Base-by-base conservation (phyloP, 2,797 vertebrate species). In the Molossus molossus region DNA sequence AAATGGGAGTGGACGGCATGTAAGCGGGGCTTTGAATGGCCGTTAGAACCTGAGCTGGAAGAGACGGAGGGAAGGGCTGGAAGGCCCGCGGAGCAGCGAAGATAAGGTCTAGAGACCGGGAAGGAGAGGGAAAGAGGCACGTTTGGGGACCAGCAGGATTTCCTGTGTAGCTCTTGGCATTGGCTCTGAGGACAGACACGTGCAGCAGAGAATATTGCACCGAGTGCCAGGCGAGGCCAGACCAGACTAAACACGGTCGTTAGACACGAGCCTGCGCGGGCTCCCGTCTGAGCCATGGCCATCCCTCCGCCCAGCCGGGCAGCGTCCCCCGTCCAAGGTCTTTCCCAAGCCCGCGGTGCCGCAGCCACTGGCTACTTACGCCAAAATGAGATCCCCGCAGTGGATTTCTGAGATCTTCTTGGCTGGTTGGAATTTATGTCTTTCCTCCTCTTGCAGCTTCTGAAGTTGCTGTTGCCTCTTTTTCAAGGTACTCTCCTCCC, bases 401-500 rank as follows among this genome's bases (percentile, higher is more conserved):
- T 94, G 60, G 96, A 97, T 25, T 3, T 96, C 95, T 0, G 96
- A 92, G 27, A 15, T 1, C 83, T 57, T 96, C 45, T 75, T 85
- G 88, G 97, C 92, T 5, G 97, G 97, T 2, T 97, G 97, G 45
- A 98, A 98, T 33, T 98, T 97, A 2, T 92, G 80, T 23, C 40
- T 87, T 9, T 91, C 96, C 65, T 96, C 94, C 20, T 79, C 62
- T 91, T 81, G 96, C 91, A 94, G 93, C 70, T 95, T 96, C 90
- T 97, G 94, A 89, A 95, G 85, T 67, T 90, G 90, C 57, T 94
- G 89, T 0, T 79, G 40, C 20, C 90, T 97, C 90, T 96, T 95
- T 76, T 95, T 97, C 90, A 98, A 92, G 33, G 96, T 80, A 1
- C 97, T 98, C 94, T 99, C 98, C 91, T 98, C 98, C 82, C 70